Evolutionary conservation across 2,797 vertebrate genomes (phyloP).

Genomic region (Myotis planiceps): DNA sequence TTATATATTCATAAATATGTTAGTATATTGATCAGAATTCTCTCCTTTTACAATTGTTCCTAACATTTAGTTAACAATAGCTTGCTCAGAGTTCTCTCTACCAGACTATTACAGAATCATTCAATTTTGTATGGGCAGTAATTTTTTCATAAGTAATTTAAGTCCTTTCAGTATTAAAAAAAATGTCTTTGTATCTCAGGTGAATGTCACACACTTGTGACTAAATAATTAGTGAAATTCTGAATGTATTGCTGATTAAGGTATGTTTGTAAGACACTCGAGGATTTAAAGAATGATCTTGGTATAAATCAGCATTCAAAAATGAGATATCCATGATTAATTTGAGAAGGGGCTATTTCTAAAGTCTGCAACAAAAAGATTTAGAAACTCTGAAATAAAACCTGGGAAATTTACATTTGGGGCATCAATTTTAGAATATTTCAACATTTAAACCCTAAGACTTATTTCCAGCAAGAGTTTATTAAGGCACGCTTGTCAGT

Average conservation of each 20-base stretch:
- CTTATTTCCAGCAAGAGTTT: slow-evolving; percentile 15
- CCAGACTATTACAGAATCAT: not conserved
- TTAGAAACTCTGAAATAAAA: slow-evolving; percentile 54
- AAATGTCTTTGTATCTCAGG: not conserved
- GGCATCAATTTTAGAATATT: slow-evolving; percentile 45
- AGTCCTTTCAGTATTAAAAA: slow-evolving; percentile 25
- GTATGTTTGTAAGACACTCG: not conserved
- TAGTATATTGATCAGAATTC: not conserved
- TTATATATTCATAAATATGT: not conserved
- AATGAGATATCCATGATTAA: slow-evolving; percentile 43
- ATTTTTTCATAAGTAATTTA: slow-evolving; percentile 10
- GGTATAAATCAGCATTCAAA: not conserved
- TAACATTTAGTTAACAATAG: slow-evolving; percentile 30
- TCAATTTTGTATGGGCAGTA: slow-evolving; percentile 25
- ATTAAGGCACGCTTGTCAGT: not conserved
- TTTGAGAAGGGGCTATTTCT: slow-evolving; percentile 6
- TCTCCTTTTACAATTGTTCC: not conserved
- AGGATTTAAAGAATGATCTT: slow-evolving; percentile 23
- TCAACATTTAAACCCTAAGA: not conserved
- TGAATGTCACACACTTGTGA: slow-evolving; percentile 15
- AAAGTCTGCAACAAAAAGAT: slow-evolving; percentile 35
- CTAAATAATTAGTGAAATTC: slow-evolving; percentile 6
- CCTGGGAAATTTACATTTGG: not conserved
- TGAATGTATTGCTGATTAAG: not conserved
- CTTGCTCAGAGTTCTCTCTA: not conserved